phyloP scores from a whole-genome alignment of 1,140 invertebrate species.

The Caerostris darwini region DNA sequence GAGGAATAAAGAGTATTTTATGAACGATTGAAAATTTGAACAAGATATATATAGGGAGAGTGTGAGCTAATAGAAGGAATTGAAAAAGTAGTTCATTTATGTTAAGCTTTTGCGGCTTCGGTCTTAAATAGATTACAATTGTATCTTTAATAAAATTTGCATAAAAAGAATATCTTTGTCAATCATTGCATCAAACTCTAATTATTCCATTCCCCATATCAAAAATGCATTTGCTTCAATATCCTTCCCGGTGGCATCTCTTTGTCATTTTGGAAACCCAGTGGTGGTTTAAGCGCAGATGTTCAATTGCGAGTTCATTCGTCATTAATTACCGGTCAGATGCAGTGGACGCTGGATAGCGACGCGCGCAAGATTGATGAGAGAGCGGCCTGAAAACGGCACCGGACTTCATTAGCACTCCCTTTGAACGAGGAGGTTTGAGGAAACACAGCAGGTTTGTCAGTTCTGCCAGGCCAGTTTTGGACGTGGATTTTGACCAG shows the following conservation, averaged over 20 bases:
- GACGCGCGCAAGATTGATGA: conserved; percentile 38
- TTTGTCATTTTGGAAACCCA: conserved; percentile 13
- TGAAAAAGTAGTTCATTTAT: too few species aligned
- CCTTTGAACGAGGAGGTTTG: conserved; percentile 23
- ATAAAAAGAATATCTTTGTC: too few species aligned
- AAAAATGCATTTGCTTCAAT: neutral
- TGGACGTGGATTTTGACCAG: neutral
- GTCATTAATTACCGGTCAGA: conserved; percentile 46
- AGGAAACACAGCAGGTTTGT: neutral
- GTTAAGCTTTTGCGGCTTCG: too few species aligned
- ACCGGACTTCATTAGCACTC: conserved; percentile 9
- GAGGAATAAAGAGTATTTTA: too few species aligned
- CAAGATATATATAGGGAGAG: too few species aligned
- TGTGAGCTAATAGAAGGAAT: too few species aligned
- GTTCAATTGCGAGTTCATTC: neutral
- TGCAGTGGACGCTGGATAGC: conserved; percentile 28
- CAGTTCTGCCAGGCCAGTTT: neutral
- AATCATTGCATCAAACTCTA: too few species aligned
- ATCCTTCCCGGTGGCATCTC: neutral
- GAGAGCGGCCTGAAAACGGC: conserved; percentile 31
- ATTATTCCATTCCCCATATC: neutral
- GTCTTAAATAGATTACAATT: too few species aligned
- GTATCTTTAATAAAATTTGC: too few species aligned
- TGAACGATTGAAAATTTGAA: too few species aligned
- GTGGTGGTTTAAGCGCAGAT: neutral